A percentile compares a stretch with the other conserved stretches of the same genome.
phyloP scores from a whole-genome alignment of 2,888 invertebrate genomes.

The Drosophila mettleri region DNA sequence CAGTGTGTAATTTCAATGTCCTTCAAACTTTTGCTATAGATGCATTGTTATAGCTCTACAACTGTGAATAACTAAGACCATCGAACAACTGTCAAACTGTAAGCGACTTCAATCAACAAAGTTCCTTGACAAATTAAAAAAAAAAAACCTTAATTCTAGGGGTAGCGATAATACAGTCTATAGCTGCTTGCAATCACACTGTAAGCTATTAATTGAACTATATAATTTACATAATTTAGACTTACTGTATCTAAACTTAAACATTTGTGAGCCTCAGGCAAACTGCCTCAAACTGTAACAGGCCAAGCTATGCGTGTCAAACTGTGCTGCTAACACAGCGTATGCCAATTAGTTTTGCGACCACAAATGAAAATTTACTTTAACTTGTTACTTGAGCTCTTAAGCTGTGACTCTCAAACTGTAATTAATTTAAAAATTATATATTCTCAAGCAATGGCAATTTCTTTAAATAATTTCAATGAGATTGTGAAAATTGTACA shows the following conservation, averaged over 20 bases:
- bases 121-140: too few relatives aligned
- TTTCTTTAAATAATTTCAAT: neutral
- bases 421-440: neutral
- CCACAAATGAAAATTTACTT: neutral
- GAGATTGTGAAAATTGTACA: neutral
- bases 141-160: too few relatives aligned
- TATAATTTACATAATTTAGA: neutral
- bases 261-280: neutral
- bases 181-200: too few relatives aligned
- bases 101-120: too few relatives aligned
- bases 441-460: neutral
- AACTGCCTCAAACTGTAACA: neutral
- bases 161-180: too few relatives aligned
- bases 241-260: neutral
- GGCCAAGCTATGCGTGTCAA: neutral
- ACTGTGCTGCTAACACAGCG: too few relatives aligned
- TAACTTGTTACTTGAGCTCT: neutral
- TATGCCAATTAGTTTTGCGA: neutral
- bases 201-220: too few relatives aligned
- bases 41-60: neutral
- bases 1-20: too few relatives aligned
- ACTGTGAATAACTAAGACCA: neutral
- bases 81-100: neutral
- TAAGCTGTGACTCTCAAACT: neutral
- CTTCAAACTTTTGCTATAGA: neutral